These are phyloP conservation scores for Patiria pectinifera DNA, from an alignment of 53 echinoderm and acorn worm genomes.

Conservation along the genomic window DNA sequence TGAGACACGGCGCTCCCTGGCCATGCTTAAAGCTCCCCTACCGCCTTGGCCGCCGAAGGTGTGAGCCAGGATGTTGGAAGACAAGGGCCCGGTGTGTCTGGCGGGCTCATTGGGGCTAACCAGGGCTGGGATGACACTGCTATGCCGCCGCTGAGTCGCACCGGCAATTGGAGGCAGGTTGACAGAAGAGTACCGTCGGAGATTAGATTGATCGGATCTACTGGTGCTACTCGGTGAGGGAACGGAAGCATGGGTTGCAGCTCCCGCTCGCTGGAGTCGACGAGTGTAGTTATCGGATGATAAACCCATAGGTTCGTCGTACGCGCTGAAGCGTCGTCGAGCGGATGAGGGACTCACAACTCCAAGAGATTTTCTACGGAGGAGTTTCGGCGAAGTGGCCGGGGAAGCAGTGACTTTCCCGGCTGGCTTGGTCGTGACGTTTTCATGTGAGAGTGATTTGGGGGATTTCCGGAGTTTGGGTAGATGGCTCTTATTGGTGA, in stretches of 20 bases:
- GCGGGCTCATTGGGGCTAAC: neutral
- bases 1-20: conserved; percentile 20
- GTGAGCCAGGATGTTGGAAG: neutral
- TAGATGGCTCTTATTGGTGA: neutral
- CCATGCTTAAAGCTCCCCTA: neutral
- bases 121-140: neutral
- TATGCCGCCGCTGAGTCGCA: neutral
- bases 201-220: neutral
- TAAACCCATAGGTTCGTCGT: neutral
- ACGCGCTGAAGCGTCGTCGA: neutral
- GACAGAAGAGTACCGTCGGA: neutral
- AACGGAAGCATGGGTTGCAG: neutral
- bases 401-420: neutral
- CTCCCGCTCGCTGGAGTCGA: neutral
- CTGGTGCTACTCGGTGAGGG: neutral
- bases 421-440: neutral
- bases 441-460: neutral
- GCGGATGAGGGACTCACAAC: neutral
- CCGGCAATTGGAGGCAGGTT: conserved; percentile 8
- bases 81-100: neutral
- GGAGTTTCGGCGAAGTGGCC: neutral
- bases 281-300: neutral
- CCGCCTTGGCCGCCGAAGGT: conserved; percentile 19
- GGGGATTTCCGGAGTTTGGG: neutral
- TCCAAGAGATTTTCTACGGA: neutral